Conservation (phyloP, 1,140 invertebrate species). For the Drosophila lini region DNA sequence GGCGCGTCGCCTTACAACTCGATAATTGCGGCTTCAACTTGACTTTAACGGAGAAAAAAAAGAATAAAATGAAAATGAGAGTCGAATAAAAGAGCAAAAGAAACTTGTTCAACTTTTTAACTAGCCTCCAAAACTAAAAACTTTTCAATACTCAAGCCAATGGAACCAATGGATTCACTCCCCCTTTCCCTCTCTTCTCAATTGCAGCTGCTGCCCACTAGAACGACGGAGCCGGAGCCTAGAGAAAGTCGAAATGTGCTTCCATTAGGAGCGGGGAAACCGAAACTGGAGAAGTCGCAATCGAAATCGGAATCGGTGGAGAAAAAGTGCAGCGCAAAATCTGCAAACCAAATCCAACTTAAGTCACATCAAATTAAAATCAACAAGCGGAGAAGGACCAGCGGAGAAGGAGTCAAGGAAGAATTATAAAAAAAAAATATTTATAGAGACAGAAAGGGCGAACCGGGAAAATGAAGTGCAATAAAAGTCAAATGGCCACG, state of each 20-base stretch:
- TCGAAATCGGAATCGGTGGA: constrained; percentile 16
- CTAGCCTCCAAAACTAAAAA: constrained; percentile 70
- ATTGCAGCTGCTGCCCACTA: constrained; percentile 55
- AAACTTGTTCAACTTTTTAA: constrained; percentile 79
- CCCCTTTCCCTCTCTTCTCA: constrained; percentile 18
- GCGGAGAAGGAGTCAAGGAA: constrained; percentile 29
- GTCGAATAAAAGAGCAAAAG: constrained; percentile 45
- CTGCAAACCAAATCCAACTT: constrained; percentile 82
- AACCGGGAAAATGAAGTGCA: constrained; percentile 74
- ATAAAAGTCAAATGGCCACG: constrained; percentile 84
- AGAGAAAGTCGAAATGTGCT: constrained; percentile 70
- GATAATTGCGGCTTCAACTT: constrained; percentile 81
- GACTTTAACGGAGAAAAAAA: constrained; percentile 57
- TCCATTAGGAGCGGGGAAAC: constrained; percentile 32
- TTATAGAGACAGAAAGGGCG: constrained; percentile 25
- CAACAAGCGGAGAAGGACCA: constrained; percentile 66
- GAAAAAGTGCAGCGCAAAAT: constrained; percentile 65
- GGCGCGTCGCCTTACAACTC: constrained; percentile 69
- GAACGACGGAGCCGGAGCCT: constrained; percentile 13
- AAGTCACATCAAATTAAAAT: constrained; percentile 83
- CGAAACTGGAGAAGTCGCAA: constrained; percentile 35
- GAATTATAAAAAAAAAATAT: constrained; percentile 55
- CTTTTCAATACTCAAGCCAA: constrained; percentile 69
- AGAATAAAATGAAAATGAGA: constrained; percentile 14
- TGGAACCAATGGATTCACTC: constrained; percentile 54